These are phyloP conservation scores for Busseola fusca DNA, from an alignment of 2,888 invertebrate species.

Conservation along the genomic window DNA sequence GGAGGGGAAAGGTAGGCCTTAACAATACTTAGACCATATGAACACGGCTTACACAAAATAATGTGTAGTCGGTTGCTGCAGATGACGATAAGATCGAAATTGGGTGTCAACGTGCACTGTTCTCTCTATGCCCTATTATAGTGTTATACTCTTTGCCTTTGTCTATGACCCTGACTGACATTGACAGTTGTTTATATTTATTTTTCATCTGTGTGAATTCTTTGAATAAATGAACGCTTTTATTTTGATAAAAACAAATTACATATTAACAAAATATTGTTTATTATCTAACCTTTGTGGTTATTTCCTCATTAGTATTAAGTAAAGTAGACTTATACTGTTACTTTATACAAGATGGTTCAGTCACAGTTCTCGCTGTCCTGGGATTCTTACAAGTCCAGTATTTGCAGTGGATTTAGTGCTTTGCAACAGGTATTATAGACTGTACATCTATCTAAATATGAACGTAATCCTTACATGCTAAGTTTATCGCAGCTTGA, in stretches of 20 bases:
- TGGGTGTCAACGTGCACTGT: too few species aligned
- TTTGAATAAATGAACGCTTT: not conserved
- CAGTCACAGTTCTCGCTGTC: constrained; percentile 80
- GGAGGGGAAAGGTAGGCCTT: too few species aligned
- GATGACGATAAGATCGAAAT: too few species aligned
- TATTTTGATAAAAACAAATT: constrained; percentile 5
- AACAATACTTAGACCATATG: too few species aligned
- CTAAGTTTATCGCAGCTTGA: not conserved
- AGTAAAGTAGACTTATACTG: not conserved
- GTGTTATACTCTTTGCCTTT: too few species aligned
- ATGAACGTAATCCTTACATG: not conserved
- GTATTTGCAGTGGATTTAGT: constrained; percentile 82
- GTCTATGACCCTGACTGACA: constrained; percentile 5
- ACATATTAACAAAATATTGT: constrained; percentile 1
- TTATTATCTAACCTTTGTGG: not conserved
- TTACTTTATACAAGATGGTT: constrained; percentile 67
- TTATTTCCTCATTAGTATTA: constrained; percentile 1
- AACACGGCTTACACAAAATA: too few species aligned
- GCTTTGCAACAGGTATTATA: constrained; percentile 81
- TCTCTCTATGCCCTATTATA: too few species aligned
- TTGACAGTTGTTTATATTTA: constrained; percentile 1
- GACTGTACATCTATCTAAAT: not conserved
- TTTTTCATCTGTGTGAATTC: constrained; percentile 25
- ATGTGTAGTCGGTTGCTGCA: too few species aligned
- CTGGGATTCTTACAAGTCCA: constrained; percentile 83